These are phyloP conservation scores for Sesia apiformis DNA, from an alignment of 2,888 invertebrate species.

Conservation along the genomic window DNA sequence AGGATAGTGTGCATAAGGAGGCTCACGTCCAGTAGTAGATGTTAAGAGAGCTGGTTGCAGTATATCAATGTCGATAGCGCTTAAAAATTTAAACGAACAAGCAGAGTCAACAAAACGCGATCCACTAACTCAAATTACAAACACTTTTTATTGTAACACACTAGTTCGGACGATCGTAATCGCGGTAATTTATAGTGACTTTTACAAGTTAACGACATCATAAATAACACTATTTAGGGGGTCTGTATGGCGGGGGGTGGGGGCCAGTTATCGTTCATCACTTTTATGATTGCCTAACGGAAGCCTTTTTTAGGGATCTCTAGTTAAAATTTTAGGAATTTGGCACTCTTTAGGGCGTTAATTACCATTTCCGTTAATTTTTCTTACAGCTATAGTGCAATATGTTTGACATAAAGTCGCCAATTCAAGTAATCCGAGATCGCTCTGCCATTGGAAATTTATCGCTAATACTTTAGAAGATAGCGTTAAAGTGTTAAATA, in stretches of 20 bases:
- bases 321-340: not conserved
- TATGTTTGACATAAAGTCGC: too few species aligned
- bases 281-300: not conserved
- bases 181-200: constrained; percentile 41
- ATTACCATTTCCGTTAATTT: not conserved
- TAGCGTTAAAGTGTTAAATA: too few species aligned
- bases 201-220: constrained; percentile 46
- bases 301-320: not conserved
- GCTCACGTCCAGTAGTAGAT: too few species aligned
- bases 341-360: not conserved
- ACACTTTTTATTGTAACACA: constrained; percentile 20
- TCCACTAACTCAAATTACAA: constrained; percentile 13
- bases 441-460: too few species aligned
- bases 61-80: too few species aligned
- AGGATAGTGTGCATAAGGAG: too few species aligned
- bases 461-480: too few species aligned
- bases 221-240: constrained; percentile 31
- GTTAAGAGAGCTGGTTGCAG: too few species aligned
- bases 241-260: not conserved
- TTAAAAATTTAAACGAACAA: not conserved
- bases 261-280: not conserved
- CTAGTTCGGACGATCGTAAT: constrained; percentile 30
- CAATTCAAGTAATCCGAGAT: too few species aligned
- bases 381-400: too few species aligned
- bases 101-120: constrained; percentile 1